Conservation (phyloP, 2,113 vertebrate species). For the Haemorhous mexicanus region DNA sequence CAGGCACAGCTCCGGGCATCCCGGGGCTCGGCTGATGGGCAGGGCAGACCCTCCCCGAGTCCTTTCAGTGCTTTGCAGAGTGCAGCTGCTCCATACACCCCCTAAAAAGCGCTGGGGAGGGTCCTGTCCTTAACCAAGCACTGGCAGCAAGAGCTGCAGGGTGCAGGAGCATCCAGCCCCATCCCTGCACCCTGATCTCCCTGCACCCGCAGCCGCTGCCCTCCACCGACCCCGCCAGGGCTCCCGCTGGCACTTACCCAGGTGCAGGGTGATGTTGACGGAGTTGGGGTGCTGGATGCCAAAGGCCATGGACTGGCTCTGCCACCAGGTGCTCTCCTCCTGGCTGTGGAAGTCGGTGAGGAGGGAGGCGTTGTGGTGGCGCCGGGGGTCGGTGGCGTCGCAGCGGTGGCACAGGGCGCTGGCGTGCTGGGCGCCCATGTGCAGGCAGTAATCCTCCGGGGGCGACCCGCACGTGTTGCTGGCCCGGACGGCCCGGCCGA, state of each 20-base stretch:
- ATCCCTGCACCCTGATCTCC: rapidly evolving
- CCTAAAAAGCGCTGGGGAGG: neutral
- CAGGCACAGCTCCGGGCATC: rapidly evolving
- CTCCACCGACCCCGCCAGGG: rapidly evolving
- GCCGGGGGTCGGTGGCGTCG: conserved; percentile 67
- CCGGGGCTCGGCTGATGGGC: rapidly evolving
- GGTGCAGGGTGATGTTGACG: conserved; percentile 85
- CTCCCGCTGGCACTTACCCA: conserved; percentile 77
- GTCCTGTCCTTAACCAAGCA: neutral
- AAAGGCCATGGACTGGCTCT: conserved; percentile 93
- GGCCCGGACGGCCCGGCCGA: conserved; percentile 72
- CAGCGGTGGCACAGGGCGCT: conserved; percentile 83
- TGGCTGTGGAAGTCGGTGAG: conserved; percentile 92
- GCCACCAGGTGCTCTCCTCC: conserved; percentile 95
- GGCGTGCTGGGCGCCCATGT: conserved; percentile 74
- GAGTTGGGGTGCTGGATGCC: conserved; percentile 88
- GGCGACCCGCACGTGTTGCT: conserved; percentile 85
- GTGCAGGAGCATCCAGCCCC: neutral
- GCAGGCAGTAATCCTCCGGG: conserved; percentile 89
- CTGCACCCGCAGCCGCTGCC: rapidly evolving
- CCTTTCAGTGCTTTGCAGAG: neutral
- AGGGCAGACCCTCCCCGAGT: neutral
- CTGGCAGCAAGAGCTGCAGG: neutral
- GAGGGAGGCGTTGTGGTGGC: conserved; percentile 79
- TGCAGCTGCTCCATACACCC: neutral